Base-by-base conservation (phyloP, 2,888 invertebrate species). In the Thecocarcelia acutangulata region DNA sequence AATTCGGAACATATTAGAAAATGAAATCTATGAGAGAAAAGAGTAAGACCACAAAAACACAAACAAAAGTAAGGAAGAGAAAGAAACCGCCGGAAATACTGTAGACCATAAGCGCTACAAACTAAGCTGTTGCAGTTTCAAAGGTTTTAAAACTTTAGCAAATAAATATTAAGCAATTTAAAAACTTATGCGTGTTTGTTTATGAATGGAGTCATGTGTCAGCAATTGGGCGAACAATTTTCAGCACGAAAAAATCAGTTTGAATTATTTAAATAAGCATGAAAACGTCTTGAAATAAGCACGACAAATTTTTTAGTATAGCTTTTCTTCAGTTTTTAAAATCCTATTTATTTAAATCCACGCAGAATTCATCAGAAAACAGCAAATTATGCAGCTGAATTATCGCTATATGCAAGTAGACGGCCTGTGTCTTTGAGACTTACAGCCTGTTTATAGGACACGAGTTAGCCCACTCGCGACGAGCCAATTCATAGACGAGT, bases 81-180 rank as follows among this genome's bases (percentile, higher is more conserved):
- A 80, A 59, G 74, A 77, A 84, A 75, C 80, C 81, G 44, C 77
- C 84, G 84, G 84, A 84, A 83, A 84, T 78, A 74, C 75, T 78
- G 44, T 48, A 84, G 83, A 84, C 83, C 83, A 77, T 59, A 50
- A 37, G 52, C 72, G 56, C 46, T 56, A 37, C 54, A 63, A 79
- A 61, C 66, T 72, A 76, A 73, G 63, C 50, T 69, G 64, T 69
- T 66, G 64, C 78, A 70, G 48, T 80, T 73, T 69, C 33, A 68
- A 74, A 73, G 63, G 68, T 81, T 80, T 61, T 24, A 64, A 50
- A 81, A 73, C 33, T 72, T 58, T 48, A 17, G 33, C 48, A 19
- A 17, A 40, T 8, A 56, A 70, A 61, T 42, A 75, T 56, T 21
- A 52, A 54, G 24, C 13, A 44, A 33, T 37, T 8, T n/a, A 44